phyloP scores from a whole-genome alignment of 1,140 invertebrate genomes.

The Alviniconcha marisindica region DNA sequence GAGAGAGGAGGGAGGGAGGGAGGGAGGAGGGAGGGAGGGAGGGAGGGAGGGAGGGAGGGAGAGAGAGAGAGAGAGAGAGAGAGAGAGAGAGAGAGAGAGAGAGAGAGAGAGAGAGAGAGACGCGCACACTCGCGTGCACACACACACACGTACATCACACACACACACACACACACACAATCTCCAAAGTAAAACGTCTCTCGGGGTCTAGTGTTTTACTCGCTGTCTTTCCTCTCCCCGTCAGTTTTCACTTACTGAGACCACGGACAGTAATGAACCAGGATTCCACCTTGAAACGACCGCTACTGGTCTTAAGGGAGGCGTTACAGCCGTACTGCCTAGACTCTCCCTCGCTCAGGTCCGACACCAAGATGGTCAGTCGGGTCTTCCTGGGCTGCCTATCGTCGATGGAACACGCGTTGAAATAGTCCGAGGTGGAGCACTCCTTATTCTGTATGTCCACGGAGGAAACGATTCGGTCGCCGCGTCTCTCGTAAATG shows the following conservation, averaged over 20 bases:
- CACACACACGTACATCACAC: neutral
- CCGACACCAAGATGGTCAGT: neutral
- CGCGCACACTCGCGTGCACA: neutral
- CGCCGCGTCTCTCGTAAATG: neutral
- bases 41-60: neutral
- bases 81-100: no score
- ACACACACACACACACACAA: neutral
- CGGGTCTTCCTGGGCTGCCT: neutral
- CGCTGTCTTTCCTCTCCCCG: no score
- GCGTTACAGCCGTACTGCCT: constrained; percentile 28
- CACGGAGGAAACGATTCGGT: neutral
- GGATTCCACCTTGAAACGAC: neutral
- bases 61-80: neutral
- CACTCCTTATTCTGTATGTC: constrained; percentile 1
- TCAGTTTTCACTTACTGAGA: constrained; percentile 31
- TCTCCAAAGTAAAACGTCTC: no score
- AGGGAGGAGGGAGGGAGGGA: neutral
- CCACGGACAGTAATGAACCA: neutral
- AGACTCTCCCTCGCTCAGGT: constrained; percentile 6
- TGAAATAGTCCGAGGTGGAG: constrained; percentile 19
- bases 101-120: neutral
- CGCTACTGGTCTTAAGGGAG: neutral
- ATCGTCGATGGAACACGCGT: constrained; percentile 6
- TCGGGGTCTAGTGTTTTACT: no score
- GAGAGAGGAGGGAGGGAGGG: neutral